Percentiles rank a stretch among this genome's conserved stretches.
Conservation (phyloP, 2,797 vertebrate species). For the Neopelma chrysocephalum region DNA sequence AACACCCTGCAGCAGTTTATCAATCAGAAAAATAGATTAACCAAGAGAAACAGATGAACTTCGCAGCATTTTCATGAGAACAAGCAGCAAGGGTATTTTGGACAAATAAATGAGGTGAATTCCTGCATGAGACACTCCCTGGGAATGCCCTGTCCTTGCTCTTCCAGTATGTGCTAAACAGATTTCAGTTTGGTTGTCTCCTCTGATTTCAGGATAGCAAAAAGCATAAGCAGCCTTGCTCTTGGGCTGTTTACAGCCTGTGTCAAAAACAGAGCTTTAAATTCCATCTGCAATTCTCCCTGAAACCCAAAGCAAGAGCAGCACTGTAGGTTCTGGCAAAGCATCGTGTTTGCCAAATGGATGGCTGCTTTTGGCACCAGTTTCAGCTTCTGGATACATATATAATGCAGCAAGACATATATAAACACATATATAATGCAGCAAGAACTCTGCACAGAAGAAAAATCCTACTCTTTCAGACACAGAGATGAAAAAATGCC, state of each 20-base stretch:
- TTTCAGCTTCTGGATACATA: conserved; percentile 33
- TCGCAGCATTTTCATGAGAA: not conserved
- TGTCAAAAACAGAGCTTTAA: not conserved
- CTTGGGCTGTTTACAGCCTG: not conserved
- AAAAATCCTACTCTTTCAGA: not conserved
- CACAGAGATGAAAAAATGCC: not conserved
- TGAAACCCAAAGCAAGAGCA: conserved; percentile 8
- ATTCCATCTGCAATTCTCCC: not conserved
- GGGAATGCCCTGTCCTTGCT: not conserved
- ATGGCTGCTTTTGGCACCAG: conserved; percentile 13
- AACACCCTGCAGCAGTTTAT: not conserved
- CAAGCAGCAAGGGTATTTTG: not conserved
- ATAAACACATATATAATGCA: not conserved
- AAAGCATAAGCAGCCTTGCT: not conserved
- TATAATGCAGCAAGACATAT: not conserved
- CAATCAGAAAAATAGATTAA: not conserved
- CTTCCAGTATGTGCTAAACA: not conserved
- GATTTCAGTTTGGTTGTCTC: not conserved
- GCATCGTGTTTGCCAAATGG: not conserved
- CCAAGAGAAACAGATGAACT: not conserved
- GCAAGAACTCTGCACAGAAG: not conserved
- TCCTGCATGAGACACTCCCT: not conserved
- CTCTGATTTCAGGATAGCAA: not conserved
- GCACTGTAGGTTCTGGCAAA: not conserved
- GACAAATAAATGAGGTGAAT: not conserved